Evolutionary conservation across 2,888 invertebrate species (phyloP).

Genomic region (Protonemura montana): DNA sequence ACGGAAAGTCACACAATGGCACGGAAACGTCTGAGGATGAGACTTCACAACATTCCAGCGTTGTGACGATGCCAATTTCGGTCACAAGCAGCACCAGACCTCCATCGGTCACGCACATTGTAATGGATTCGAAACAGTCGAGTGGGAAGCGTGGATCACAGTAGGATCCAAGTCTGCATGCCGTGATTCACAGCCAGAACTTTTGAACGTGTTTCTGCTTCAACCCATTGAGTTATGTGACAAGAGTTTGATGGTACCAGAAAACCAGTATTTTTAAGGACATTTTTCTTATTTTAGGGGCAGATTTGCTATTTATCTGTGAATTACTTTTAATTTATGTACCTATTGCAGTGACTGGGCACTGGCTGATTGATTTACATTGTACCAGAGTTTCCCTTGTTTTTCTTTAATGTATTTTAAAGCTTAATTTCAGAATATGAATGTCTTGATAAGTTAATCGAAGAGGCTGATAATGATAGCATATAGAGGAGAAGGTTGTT

Average conservation of each 20-base stretch:
- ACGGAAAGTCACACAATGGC: conserved; percentile 50
- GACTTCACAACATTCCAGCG: conserved; percentile 51
- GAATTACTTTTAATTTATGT: not conserved
- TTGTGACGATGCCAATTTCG: conserved; percentile 50
- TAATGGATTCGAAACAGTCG: conserved; percentile 52
- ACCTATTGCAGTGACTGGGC: not conserved
- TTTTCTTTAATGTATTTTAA: not conserved
- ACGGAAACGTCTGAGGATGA: conserved; percentile 50
- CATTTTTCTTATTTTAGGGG: not conserved
- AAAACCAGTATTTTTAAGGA: not conserved
- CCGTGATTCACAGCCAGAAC: not conserved
- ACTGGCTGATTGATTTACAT: not conserved
- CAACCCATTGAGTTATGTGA: not conserved
- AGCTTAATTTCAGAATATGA: not conserved
- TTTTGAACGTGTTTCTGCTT: not conserved
- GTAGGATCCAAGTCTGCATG: not conserved
- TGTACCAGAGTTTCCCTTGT: not conserved
- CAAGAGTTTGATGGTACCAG: not conserved
- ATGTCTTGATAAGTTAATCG: not conserved
- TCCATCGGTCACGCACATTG: conserved; percentile 56
- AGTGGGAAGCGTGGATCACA: conserved; percentile 40
- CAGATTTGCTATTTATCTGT: not conserved
- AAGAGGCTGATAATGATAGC: conserved; percentile 25
- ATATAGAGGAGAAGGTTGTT: not conserved
- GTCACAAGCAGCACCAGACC: conserved; percentile 54